Evolutionary conservation across 2,888 invertebrate species (phyloP), one percentile per base, ranked within the genome.

Genomic region (Trichogramma evanescens): DNA sequence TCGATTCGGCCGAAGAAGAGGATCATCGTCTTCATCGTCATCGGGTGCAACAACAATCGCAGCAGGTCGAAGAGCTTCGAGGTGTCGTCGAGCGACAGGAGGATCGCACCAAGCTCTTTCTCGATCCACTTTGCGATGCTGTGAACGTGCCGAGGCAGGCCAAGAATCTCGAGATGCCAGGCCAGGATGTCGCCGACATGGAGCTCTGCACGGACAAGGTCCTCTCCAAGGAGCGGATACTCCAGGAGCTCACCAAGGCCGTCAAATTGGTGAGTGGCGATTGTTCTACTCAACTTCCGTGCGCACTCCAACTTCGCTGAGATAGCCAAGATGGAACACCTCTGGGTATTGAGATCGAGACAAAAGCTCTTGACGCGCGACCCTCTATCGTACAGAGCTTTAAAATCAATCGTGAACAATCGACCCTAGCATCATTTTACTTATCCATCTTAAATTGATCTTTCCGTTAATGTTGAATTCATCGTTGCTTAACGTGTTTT

Each of bases 161-260:
- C 13, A 7, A 48, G 10, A 26, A 26, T 26, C 26, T 4, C 41
- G 68, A 64, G 50, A 76, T 76, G 77, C 76, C 75, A 52, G 70
- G 72, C n/a, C 70, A 70, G 58, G 74, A 74, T 58, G 54, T 26
- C 45, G n/a, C 50, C 10, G 71, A 75, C 56, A 73, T 72, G 72
- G 74, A 77, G 66, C 72, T 76, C 55, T 76, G 75, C 69, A 77
- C 77, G 54, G 77, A 77, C 69, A 77, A 76, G 63, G 71, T 77
- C 51, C 70, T 77, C 48, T 77, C 77, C 49, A 78, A 78, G 64
- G 71, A 71, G 42, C 71, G 75, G 66, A 78, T 78, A 56, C 70
- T 78, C 50, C 74, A 76, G 62, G 77, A 78, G 66, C 70, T 78
- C 45, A 78, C 78, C 54, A 77, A 78, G 67, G 77, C 78, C 63